phyloP scores from a whole-genome alignment of 2,113 vertebrate species.

The Mus spicilegus region DNA sequence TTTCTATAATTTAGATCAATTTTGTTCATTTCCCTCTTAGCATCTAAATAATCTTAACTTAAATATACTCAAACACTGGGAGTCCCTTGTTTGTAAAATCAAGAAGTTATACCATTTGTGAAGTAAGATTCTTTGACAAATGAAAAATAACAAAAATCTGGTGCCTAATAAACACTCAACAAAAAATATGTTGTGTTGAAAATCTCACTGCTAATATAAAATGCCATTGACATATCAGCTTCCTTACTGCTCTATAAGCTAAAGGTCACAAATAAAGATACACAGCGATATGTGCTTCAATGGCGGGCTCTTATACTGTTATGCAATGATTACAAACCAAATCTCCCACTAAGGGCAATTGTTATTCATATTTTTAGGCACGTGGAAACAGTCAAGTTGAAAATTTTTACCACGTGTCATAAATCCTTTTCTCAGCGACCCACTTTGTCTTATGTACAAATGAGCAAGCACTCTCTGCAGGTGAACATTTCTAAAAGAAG shows the following conservation, averaged over 20 bases:
- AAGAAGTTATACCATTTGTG: background rate
- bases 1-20: background rate
- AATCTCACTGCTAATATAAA: background rate
- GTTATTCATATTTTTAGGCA: background rate
- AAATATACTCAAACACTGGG: background rate
- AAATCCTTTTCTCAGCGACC: background rate
- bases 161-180: background rate
- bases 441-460: background rate
- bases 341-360: background rate
- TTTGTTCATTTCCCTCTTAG: conserved; percentile 3
- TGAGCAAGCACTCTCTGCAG: background rate
- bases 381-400: background rate
- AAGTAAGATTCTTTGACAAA: background rate
- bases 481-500: background rate
- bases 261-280: background rate
- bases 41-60: background rate
- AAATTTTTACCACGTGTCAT: background rate
- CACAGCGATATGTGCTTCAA: background rate
- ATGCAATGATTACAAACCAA: background rate
- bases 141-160: background rate
- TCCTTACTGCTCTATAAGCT: background rate
- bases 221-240: background rate
- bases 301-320: background rate
- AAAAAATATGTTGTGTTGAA: background rate
- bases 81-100: background rate